phyloP scores from a whole-genome alignment of 2,797 vertebrate genomes.

The Sarcoramphus papa region DNA sequence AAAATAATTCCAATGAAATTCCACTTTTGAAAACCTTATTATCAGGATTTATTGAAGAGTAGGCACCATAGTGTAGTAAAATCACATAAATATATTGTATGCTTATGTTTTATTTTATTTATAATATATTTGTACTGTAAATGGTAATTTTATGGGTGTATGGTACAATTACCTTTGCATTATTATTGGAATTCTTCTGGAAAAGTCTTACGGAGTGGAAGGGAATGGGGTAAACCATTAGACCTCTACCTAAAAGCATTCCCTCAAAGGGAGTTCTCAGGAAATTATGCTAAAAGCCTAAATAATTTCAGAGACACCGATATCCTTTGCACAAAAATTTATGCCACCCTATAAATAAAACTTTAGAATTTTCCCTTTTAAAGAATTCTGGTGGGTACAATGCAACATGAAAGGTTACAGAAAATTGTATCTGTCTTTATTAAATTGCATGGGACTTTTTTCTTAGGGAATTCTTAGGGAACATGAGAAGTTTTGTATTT shows the following conservation, averaged over 20 bases:
- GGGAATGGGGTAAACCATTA: not conserved
- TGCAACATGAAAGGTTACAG: not conserved
- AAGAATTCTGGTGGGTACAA: not conserved
- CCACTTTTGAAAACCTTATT: constrained; percentile 39
- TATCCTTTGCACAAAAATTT: not conserved
- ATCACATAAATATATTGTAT: not conserved
- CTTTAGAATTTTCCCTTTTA: not conserved
- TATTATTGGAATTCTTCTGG: not conserved
- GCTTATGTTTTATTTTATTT: constrained; percentile 12
- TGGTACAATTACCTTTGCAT: not conserved
- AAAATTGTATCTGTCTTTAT: not conserved
- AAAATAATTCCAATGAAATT: constrained; percentile 5
- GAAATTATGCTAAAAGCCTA: not conserved
- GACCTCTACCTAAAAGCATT: not conserved
- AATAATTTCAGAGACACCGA: not conserved
- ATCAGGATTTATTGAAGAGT: constrained; percentile 21
- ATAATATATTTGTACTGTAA: not conserved
- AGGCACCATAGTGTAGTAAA: not conserved
- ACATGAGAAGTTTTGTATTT: not conserved
- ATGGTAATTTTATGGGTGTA: not conserved
- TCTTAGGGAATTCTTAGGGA: not conserved
- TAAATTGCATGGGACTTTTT: not conserved
- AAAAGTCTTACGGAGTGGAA: not conserved
- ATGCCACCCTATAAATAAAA: not conserved
- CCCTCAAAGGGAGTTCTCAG: not conserved